Conservation (phyloP, 2,888 invertebrate species). For the Masnerella sp. region DNA sequence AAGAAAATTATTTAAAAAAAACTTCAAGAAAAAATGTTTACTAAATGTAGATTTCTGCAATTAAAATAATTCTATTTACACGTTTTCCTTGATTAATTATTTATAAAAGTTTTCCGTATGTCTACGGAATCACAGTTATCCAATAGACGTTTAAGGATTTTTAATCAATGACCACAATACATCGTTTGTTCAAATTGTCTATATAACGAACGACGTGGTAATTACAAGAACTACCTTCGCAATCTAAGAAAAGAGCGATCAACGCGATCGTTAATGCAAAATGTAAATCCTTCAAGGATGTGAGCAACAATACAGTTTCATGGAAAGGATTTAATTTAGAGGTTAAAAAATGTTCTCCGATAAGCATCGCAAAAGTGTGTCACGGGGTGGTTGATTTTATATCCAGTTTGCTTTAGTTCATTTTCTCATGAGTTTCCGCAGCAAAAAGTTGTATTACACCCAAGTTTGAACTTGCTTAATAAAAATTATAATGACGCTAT, state of each 20-base stretch:
- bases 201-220: conserved; percentile 20
- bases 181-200: conserved; percentile 18
- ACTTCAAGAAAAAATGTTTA: too few species aligned
- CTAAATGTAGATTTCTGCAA: too few species aligned
- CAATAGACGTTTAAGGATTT: conserved; percentile 6
- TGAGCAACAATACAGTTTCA: neutral
- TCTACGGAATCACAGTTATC: too few species aligned
- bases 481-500: conserved; percentile 24
- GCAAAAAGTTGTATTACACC: conserved; percentile 16
- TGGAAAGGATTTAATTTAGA: conserved; percentile 13
- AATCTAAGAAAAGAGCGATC: conserved; percentile 27
- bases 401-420: conserved; percentile 12
- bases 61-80: too few species aligned
- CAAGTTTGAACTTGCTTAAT: conserved; percentile 14
- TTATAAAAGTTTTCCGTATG: too few species aligned
- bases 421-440: conserved; percentile 9
- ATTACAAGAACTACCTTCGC: conserved; percentile 11
- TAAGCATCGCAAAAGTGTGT: conserved; percentile 8
- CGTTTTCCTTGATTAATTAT: too few species aligned
- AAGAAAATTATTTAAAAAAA: too few species aligned
- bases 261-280: conserved; percentile 24
- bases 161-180: conserved; percentile 11
- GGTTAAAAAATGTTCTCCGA: conserved; percentile 4
- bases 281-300: conserved; percentile 38
- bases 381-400: conserved; percentile 3